These are phyloP conservation scores for Trimorus sp. DNA, from an alignment of 2,888 invertebrate species.

Conservation along the genomic window DNA sequence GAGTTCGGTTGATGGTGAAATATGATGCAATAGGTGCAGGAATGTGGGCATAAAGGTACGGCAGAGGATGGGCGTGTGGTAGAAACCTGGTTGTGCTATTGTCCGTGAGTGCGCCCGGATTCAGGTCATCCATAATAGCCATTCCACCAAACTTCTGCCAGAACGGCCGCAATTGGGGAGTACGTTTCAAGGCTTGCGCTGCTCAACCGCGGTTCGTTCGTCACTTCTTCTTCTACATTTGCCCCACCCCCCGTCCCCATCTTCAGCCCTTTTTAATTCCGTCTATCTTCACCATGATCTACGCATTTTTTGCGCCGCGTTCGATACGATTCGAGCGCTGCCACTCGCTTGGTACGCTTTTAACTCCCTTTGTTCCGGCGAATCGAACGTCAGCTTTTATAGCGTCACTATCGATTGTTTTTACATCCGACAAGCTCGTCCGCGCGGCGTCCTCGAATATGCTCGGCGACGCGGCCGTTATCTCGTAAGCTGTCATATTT, in stretches of 20 bases:
- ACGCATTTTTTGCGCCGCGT: slow-evolving; percentile 12
- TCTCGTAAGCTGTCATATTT: slow-evolving; percentile 57
- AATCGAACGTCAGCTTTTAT: slow-evolving; percentile 49
- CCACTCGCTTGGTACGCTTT: slow-evolving; percentile 28
- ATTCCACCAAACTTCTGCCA: slow-evolving; percentile 13
- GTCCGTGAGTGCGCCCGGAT: slow-evolving; percentile 12
- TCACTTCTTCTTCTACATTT: not conserved
- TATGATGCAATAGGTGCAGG: too few species aligned
- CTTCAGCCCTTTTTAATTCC: slow-evolving; percentile 21
- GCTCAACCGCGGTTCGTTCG: not conserved
- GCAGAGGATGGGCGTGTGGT: too few species aligned
- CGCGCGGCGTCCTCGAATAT: slow-evolving; percentile 29
- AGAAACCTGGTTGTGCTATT: not conserved
- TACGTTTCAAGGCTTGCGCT: slow-evolving; percentile 21
- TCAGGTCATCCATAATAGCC: slow-evolving; percentile 37
- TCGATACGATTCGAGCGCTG: slow-evolving; percentile 14
- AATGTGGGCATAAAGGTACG: too few species aligned
- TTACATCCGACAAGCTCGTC: slow-evolving; percentile 37
- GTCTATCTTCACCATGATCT: slow-evolving; percentile 31
- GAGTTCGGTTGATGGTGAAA: too few species aligned
- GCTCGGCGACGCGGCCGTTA: slow-evolving; percentile 26
- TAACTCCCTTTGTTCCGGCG: slow-evolving; percentile 32
- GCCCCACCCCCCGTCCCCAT: not conserved
- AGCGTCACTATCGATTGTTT: slow-evolving; percentile 48
- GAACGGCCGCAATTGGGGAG: slow-evolving; percentile 27